Conservation (phyloP, 2,888 invertebrate genomes). For the Clunio marinus region DNA sequence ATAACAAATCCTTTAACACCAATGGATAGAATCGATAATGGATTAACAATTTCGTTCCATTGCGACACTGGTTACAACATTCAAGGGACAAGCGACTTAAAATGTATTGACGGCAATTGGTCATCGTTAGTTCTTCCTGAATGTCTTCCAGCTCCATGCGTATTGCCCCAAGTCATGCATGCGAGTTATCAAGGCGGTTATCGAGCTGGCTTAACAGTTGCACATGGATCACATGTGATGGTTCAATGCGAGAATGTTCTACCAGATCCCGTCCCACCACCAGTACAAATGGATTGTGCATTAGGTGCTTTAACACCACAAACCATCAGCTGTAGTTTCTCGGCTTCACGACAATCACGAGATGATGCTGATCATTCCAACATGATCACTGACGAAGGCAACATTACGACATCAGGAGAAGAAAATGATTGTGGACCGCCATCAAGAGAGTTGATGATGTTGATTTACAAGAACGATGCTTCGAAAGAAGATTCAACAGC, state of each 20-base stretch:
- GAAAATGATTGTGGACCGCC: conserved; percentile 47
- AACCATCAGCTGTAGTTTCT: conserved; percentile 47
- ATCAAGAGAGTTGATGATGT: conserved; percentile 68
- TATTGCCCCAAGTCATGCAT: conserved; percentile 47
- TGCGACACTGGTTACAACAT: conserved; percentile 65
- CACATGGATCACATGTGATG: conserved; percentile 72
- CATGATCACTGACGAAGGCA: conserved; percentile 28
- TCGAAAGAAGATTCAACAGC: conserved; percentile 47
- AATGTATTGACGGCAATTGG: conserved; percentile 81
- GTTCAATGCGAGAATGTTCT: conserved; percentile 62
- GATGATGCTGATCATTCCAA: conserved; percentile 42
- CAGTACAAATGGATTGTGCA: conserved; percentile 49
- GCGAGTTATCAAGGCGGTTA: conserved; percentile 62
- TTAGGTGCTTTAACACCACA: conserved; percentile 48
- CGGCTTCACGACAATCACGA: conserved; percentile 47
- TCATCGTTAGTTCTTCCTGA: conserved; percentile 70
- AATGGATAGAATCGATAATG: conserved; percentile 58
- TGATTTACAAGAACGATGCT: conserved; percentile 57
- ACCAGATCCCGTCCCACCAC: conserved; percentile 53
- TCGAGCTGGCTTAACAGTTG: conserved; percentile 72
- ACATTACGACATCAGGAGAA: conserved; percentile 13
- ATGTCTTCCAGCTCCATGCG: conserved; percentile 61
- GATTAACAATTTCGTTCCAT: conserved; percentile 69
- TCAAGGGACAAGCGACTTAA: conserved; percentile 67
- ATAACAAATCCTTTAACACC: conserved; percentile 47